phyloP scores from a whole-genome alignment of 2,113 vertebrate genomes.

The Ranitomeya variabilis region DNA sequence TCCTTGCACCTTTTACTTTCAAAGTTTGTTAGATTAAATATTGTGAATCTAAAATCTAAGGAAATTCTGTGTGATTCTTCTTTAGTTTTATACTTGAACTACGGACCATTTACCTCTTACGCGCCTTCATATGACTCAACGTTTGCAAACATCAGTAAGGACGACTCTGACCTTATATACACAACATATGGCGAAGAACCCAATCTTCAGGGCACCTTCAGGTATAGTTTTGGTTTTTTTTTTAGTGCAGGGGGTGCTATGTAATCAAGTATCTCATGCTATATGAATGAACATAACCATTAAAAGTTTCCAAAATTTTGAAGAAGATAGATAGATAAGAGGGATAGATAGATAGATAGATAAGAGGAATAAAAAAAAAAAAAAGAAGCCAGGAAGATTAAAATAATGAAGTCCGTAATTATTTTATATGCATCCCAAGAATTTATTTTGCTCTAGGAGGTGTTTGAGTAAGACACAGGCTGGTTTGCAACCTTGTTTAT shows the following conservation, averaged over 20 bases:
- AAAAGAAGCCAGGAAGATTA: too few relatives aligned
- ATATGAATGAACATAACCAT: not conserved
- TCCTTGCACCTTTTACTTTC: too few relatives aligned
- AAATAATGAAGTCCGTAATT: too few relatives aligned
- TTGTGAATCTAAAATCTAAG: not conserved
- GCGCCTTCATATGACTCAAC: slow-evolving; percentile 95
- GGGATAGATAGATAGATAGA: too few relatives aligned
- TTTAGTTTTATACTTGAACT: slow-evolving; percentile 92
- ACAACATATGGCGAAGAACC: slow-evolving; percentile 89
- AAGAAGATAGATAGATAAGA: not conserved
- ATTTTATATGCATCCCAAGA: too few relatives aligned
- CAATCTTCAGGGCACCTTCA: slow-evolving; percentile 79
- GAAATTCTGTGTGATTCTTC: slow-evolving; percentile 48
- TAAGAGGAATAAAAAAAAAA: too few relatives aligned
- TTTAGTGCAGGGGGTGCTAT: too few relatives aligned
- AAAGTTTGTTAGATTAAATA: not conserved
- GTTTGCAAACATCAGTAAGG: slow-evolving; percentile 93
- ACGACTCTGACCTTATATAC: slow-evolving; percentile 93
- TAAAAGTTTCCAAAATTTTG: too few relatives aligned
- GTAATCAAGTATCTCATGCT: too few relatives aligned
- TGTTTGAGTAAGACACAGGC: too few relatives aligned
- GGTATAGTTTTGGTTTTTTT: slow-evolving; percentile 67
- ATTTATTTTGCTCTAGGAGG: too few relatives aligned
- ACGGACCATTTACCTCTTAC: slow-evolving; percentile 92
- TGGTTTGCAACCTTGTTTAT: too few relatives aligned